Evolutionary conservation across 2,113 vertebrate species (phyloP), one percentile per base, ranked within the genome.

Genomic region (Myrmecobius fasciatus): DNA sequence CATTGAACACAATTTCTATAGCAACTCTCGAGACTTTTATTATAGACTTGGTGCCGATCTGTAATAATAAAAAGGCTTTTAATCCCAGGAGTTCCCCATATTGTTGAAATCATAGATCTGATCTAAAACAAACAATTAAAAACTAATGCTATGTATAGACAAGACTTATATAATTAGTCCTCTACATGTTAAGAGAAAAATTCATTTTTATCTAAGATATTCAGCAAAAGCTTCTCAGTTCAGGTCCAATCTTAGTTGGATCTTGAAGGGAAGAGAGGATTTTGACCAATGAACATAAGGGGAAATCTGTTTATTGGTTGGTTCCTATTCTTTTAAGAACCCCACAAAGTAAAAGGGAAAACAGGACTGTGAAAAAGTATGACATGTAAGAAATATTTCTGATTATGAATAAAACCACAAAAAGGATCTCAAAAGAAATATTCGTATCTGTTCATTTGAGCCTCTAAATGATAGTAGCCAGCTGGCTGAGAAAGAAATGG

Each of bases 401-500:
- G 25, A 94, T 53, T 31, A 93, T 67, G 90, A 94, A 92, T 91
- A 89, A 90, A 90, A 90, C 53, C 56, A 20, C 93, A 49, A 95
- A 92, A 93, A 52, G 89, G 5, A 17, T 89, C 89, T 93, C 90
- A 56, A 91, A 92, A 96, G 46, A 49, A 93, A 94, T 53, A 92
- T 54, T 93, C 89, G 91, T n/a, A 94, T 60, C 22, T 88, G 46
- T 52, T 92, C 49, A 53, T 93, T 47, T 91, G 25, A 92, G 60
- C 43, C 94, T 93, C 91, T 28, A 94, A 92, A 28, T 92, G 28
- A 93, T 93, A 51, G n/a, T 47, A 92, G 22, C 9, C 90, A 94
- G 53, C 53, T 93, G 56, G 52, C 89, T 91, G 75, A 54, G 94
- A 95, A 95, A 96, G 36, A 83, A 91, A 96, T 2, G 8, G 43